A percentile compares a stretch with the other conserved stretches of the same genome.
Evolutionary conservation across 2,888 invertebrate genomes (phyloP).

Genomic region (Plagiodera versicolora): DNA sequence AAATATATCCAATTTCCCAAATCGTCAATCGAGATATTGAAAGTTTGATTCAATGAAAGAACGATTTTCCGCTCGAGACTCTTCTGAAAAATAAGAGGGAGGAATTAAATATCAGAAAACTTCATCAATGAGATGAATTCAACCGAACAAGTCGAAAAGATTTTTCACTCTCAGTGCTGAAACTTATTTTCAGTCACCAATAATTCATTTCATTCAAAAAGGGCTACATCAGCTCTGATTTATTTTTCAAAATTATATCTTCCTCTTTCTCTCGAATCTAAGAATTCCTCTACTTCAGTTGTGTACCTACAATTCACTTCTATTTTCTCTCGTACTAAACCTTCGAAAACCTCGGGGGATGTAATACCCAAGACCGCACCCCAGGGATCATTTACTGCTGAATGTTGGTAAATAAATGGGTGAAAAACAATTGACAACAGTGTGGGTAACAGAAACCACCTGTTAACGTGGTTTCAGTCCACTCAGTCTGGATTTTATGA

Average conservation of each 20-base stretch:
- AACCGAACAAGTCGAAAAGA: not conserved
- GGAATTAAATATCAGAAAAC: not conserved
- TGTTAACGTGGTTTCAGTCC: no score
- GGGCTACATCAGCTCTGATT: no score
- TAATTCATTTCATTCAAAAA: no score
- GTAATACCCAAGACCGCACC: not conserved
- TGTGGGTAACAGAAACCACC: conserved; percentile 15
- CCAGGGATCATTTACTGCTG: conserved; percentile 13
- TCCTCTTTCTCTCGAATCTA: no score
- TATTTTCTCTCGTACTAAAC: no score
- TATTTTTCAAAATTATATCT: no score
- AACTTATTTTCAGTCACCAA: no score
- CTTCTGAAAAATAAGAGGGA: not conserved
- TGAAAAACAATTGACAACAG: conserved; percentile 15
- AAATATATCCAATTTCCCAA: conserved; percentile 26
- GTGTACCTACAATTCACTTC: no score
- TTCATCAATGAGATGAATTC: not conserved
- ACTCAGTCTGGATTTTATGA: no score
- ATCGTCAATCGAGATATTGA: conserved; percentile 20
- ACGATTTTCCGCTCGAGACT: conserved; percentile 10
- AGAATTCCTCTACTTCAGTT: no score
- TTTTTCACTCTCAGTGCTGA: no score
- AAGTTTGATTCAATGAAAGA: conserved; percentile 20
- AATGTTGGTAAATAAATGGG: conserved; percentile 9
- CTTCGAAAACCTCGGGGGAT: not conserved